These are phyloP conservation scores for Brachionus plicatilis DNA, from an alignment of 1,140 invertebrate genomes.

Conservation along the genomic window DNA sequence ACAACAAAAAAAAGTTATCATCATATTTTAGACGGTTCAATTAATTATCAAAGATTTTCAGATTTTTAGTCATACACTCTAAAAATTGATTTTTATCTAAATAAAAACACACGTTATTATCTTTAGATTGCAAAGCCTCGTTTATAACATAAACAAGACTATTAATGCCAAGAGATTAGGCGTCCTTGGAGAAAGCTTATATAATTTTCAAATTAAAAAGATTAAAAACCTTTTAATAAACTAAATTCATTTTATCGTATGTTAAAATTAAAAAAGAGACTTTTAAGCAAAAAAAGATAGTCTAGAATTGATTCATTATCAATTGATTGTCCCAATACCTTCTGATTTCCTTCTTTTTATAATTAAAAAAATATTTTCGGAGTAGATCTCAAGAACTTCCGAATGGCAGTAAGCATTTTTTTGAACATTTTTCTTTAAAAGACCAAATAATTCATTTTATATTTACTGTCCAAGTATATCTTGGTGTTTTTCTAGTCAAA, in stretches of 20 bases:
- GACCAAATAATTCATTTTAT: no score
- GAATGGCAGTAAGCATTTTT: no score
- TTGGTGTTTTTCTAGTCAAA: no score
- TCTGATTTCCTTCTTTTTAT: no score
- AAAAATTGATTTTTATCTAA: not conserved
- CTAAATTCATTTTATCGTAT: not conserved
- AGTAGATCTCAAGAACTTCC: no score
- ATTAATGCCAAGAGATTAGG: not conserved
- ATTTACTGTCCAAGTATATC: no score
- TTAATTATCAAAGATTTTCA: not conserved
- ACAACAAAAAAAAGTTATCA: not conserved
- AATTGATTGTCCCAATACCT: no score
- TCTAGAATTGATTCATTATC: no score
- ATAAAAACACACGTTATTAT: not conserved
- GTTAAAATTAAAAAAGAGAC: not conserved
- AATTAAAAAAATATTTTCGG: no score
- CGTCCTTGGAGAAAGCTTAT: not conserved
- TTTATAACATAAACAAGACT: not conserved
- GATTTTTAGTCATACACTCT: not conserved
- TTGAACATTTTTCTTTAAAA: no score
- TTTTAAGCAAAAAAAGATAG: not conserved
- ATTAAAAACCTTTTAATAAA: conserved; percentile 3
- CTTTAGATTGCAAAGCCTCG: not conserved
- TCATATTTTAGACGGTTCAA: not conserved
- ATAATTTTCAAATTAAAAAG: not conserved